Base-by-base conservation (phyloP, 2,888 invertebrate species). In the Dioctria linearis region DNA sequence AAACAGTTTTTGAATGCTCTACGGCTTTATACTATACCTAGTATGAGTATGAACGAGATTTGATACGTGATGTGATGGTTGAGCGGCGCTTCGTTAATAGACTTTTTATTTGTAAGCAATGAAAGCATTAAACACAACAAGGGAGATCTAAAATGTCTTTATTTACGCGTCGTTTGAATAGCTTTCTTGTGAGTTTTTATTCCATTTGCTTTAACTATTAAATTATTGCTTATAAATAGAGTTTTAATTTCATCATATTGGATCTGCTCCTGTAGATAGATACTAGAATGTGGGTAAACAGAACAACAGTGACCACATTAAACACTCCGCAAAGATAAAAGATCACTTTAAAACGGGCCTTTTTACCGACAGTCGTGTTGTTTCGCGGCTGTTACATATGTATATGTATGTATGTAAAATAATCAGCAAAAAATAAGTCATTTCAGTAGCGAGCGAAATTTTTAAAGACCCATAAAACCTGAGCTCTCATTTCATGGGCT, bases 401-500 rank as follows among this genome's bases (percentile, higher is more conserved):
- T 25, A 25, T 25, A 25, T 25, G 2, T 25, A 25, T 25, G 25
- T 25, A n/a, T 54, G 54, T 54, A 4, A 54, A n/a, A 54, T 8
- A 54, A 54, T 54, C 54, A 51, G 37, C 49, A 69, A 51, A 69
- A 69, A 69, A 9, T 25, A 69, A 25, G 37, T 69, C 51, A 39
- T 11, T 69, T 69, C 69, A 51, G 69, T 69, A 69, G 69, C 69
- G 11, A 69, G 25, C 25, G 69, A 69, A 69, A 69, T 49, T 69
- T 69, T 69, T 69, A 69, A 69, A 69, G 49, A 51, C 69, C 51
- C 69, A 69, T 69, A 69, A 69, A 69, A 69, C 13, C 13, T 69
- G 69, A 51, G 69, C 49, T 69, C 69, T 51, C 51, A 51, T 69
- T 69, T 69, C 69, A 69, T 69, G 49, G 69, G 69, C 49, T 6